Percentiles rank a stretch among this genome's conserved stretches.
phyloP scores from a whole-genome alignment of 2,113 vertebrate genomes.

The Rafetus swinhoei region DNA sequence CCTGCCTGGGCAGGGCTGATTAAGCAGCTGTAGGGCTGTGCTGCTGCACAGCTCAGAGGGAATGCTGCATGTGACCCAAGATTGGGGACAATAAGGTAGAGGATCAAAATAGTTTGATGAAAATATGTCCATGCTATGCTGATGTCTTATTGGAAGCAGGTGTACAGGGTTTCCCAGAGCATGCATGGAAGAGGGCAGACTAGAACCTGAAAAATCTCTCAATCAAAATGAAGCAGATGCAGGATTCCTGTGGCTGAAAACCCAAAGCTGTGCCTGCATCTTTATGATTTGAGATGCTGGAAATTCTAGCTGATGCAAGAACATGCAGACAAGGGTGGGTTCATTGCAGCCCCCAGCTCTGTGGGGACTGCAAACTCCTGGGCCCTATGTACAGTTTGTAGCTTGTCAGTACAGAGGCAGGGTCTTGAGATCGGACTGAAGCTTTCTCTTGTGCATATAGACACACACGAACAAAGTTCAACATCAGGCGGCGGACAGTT shows the following conservation, averaged over 20 bases:
- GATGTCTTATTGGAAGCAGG: background rate
- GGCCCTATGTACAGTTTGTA: background rate
- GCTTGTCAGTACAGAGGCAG: background rate
- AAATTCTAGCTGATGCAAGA: background rate
- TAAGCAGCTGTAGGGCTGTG: too few species aligned
- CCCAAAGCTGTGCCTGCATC: fast-evolving
- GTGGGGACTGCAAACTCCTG: background rate
- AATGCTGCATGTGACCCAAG: background rate
- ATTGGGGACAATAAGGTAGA: background rate
- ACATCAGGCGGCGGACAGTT: background rate
- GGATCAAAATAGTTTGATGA: background rate
- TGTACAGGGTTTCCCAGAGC: background rate
- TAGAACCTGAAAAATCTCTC: background rate
- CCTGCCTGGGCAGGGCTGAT: too few species aligned
- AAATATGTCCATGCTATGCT: background rate
- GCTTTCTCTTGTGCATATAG: background rate
- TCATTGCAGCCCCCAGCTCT: fast-evolving
- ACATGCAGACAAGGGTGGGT: background rate
- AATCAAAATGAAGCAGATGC: background rate
- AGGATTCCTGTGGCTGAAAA: background rate
- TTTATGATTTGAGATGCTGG: background rate
- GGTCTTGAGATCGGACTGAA: background rate
- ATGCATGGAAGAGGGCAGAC: background rate
- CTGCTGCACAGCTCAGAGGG: too few species aligned
- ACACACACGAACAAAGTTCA: background rate